These are phyloP conservation scores for Jacana jacana DNA, from an alignment of 2,113 vertebrate genomes.

Conservation along the genomic window DNA sequence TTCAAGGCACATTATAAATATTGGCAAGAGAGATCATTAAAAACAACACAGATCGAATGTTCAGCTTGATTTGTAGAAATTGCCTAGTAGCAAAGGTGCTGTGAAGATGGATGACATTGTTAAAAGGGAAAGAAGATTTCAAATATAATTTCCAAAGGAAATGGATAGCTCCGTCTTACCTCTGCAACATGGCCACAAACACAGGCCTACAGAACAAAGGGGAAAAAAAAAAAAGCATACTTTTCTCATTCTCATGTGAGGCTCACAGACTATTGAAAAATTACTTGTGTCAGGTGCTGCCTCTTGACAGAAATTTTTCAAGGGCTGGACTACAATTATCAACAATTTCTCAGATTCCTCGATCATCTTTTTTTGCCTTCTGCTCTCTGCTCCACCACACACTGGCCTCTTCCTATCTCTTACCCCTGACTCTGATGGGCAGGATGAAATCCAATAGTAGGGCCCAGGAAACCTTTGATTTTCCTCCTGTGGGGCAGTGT, in stretches of 20 bases:
- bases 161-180: not conserved
- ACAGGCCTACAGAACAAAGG: not conserved
- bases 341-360: not conserved
- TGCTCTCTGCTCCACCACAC: not conserved
- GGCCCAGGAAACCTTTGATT: not conserved
- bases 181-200: not conserved
- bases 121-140: slow-evolving; percentile 18
- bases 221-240: not conserved
- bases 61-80: slow-evolving; percentile 42
- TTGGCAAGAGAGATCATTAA: slow-evolving; percentile 46
- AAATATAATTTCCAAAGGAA: not conserved
- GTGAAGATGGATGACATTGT: slow-evolving; percentile 50
- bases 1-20: slow-evolving; percentile 40
- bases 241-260: not conserved
- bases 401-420: not conserved
- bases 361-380: not conserved
- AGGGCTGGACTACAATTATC: not conserved
- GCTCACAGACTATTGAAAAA: not conserved
- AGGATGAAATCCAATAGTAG: not conserved
- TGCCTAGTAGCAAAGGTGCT: slow-evolving; percentile 25
- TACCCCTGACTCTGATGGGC: not conserved
- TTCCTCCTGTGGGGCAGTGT: not conserved
- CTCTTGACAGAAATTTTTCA: not conserved
- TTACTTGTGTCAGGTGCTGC: not conserved
- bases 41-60: slow-evolving; percentile 38